Evolutionary conservation across 2,888 invertebrate species (phyloP).

Genomic region (Macroteleia sp.): DNA sequence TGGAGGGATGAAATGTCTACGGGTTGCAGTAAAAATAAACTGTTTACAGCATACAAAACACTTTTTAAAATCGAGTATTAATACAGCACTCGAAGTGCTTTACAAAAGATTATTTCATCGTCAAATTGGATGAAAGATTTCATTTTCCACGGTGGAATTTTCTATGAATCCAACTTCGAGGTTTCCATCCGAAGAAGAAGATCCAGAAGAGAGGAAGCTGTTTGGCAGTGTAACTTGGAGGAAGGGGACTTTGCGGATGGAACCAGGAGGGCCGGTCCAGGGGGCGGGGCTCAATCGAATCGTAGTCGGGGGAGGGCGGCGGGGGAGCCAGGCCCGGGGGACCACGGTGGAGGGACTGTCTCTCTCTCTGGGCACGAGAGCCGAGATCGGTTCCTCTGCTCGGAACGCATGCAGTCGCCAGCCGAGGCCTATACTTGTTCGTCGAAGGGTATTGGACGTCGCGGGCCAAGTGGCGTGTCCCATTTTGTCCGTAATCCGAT

Average conservation of each 20-base stretch:
- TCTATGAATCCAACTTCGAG: too few relatives aligned
- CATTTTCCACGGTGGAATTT: too few relatives aligned
- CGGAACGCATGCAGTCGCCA: conserved; percentile 82
- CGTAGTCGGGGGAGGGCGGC: conserved; percentile 76
- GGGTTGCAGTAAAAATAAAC: too few relatives aligned
- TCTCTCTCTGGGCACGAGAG: too few relatives aligned
- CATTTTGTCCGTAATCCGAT: conserved; percentile 47
- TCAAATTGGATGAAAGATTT: too few relatives aligned
- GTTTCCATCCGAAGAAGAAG: background rate
- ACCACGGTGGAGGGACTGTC: conserved; percentile 71
- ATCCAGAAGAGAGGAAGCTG: conserved; percentile 4
- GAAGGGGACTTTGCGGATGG: conserved; percentile 16
- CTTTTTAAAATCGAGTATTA: too few relatives aligned
- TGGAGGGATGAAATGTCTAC: too few relatives aligned
- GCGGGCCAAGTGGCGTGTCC: conserved; percentile 47
- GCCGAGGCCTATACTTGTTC: conserved; percentile 80
- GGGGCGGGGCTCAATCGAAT: conserved; percentile 78
- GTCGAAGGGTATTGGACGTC: conserved; percentile 78
- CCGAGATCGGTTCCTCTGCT: too few relatives aligned
- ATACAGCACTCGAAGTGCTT: too few relatives aligned
- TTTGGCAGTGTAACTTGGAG: background rate
- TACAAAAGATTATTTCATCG: too few relatives aligned
- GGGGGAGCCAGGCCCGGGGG: conserved; percentile 76
- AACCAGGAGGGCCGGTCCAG: conserved; percentile 55
- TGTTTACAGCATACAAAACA: too few relatives aligned